phyloP scores from a whole-genome alignment of 2,888 invertebrate species.

The Molorchus minor region DNA sequence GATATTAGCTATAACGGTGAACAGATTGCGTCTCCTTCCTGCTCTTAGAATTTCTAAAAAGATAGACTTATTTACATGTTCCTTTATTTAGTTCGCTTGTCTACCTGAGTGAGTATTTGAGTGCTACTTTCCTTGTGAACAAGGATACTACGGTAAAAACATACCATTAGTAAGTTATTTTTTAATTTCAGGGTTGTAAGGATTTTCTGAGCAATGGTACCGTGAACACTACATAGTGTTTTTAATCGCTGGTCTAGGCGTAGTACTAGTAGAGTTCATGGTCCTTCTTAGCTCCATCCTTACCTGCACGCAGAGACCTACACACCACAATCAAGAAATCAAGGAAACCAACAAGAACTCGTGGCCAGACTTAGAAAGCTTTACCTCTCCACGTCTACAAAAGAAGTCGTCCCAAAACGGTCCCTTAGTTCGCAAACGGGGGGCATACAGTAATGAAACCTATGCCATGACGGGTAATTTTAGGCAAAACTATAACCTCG shows the following conservation, averaged over 20 bases:
- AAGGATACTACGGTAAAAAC: no score
- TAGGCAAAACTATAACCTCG: conserved; percentile 58
- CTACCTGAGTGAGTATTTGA: no score
- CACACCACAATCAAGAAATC: conserved; percentile 65
- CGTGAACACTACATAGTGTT: conserved; percentile 77
- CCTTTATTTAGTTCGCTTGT: no score
- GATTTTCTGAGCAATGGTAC: conserved; percentile 79
- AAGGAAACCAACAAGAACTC: conserved; percentile 46
- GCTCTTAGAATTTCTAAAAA: no score
- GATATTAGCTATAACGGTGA: no score
- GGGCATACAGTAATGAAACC: conserved; percentile 58
- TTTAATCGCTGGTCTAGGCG: conserved; percentile 71
- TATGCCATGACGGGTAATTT: conserved; percentile 59
- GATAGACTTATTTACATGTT: no score
- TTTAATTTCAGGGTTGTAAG: conserved; percentile 71
- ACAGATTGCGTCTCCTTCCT: no score
- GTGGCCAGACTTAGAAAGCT: conserved; percentile 36
- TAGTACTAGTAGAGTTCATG: conserved; percentile 77
- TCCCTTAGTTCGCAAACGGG: conserved; percentile 42
- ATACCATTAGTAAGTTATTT: no score
- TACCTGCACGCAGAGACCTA: conserved; percentile 77
- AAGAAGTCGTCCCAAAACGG: conserved; percentile 37
- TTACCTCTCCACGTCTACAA: conserved; percentile 27
- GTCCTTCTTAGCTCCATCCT: conserved; percentile 76
- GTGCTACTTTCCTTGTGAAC: no score